Percentiles rank a stretch among this genome's conserved stretches.
Evolutionary conservation across 1,140 invertebrate genomes (phyloP).

Genomic region (Pseudomyrmex flavicornis): DNA sequence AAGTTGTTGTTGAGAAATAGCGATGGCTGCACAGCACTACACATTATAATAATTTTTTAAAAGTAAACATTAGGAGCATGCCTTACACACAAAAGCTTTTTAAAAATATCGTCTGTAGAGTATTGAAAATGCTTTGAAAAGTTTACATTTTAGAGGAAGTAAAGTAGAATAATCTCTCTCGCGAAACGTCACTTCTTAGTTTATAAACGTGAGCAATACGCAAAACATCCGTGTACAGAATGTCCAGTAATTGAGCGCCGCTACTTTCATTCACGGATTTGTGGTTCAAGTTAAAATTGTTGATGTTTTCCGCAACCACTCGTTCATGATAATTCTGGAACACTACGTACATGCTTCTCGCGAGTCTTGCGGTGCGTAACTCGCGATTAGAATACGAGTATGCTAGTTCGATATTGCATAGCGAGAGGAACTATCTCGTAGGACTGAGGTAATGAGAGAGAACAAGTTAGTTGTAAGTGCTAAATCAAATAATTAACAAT

Average conservation of each 20-base stretch:
- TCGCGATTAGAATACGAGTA: constrained; percentile 25
- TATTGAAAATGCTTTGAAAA: constrained; percentile 55
- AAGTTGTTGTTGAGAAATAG: constrained; percentile 77
- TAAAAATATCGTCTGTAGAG: constrained; percentile 60
- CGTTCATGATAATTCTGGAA: background rate
- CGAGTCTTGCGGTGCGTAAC: background rate
- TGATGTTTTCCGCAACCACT: background rate
- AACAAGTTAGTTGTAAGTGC: constrained; percentile 64
- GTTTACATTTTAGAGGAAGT: constrained; percentile 1
- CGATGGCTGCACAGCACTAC: constrained; percentile 72
- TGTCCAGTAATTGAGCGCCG: background rate
- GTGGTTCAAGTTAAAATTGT: background rate
- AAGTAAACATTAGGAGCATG: constrained; percentile 79
- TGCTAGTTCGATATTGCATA: constrained; percentile 58
- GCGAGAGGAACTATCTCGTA: constrained; percentile 80
- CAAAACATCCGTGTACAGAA: constrained; percentile 29
- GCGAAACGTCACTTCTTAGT: constrained; percentile 43
- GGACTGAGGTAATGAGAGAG: constrained; percentile 79
- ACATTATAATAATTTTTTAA: constrained; percentile 63
- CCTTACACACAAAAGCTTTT: constrained; percentile 63
- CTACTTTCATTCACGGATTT: background rate
- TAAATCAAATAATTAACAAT: constrained; percentile 62
- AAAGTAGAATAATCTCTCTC: constrained; percentile 46
- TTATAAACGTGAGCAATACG: constrained; percentile 68
- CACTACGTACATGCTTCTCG: background rate